These are phyloP conservation scores for Drosophila melanosoma DNA, from an alignment of 2,888 invertebrate genomes.

Conservation along the genomic window DNA sequence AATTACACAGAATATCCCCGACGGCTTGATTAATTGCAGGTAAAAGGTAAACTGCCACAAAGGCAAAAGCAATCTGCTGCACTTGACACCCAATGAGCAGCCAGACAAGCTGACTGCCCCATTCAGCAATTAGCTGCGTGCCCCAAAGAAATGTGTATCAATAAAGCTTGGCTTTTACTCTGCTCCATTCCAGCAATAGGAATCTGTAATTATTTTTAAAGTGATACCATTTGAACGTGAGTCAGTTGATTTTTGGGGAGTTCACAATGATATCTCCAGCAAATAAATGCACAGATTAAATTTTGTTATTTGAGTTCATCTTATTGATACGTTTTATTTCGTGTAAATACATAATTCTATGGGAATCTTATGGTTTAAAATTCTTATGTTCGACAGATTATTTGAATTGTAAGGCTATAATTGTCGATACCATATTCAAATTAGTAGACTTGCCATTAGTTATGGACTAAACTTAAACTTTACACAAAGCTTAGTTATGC, in stretches of 20 bases:
- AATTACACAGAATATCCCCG: slow-evolving; percentile 58
- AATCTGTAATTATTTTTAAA: slow-evolving; percentile 27
- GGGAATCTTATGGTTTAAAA: background rate
- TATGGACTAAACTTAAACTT: slow-evolving; percentile 18
- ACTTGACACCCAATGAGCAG: slow-evolving; percentile 45
- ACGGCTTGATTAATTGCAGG: slow-evolving; percentile 62
- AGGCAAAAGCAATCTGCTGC: slow-evolving; percentile 35
- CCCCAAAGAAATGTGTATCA: slow-evolving; percentile 24
- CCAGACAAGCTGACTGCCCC: background rate
- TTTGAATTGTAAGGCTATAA: slow-evolving; percentile 10
- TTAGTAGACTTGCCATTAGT: slow-evolving; percentile 11
- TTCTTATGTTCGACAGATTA: no score
- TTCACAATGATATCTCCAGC: background rate
- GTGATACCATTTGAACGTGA: slow-evolving; percentile 11
- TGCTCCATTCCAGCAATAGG: background rate
- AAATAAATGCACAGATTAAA: background rate
- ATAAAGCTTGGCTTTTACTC: slow-evolving; percentile 7
- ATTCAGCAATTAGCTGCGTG: slow-evolving; percentile 1
- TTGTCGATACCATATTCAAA: slow-evolving; percentile 12
- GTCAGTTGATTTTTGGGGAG: no score
- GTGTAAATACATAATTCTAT: no score
- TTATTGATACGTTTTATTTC: no score
- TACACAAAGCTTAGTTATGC: slow-evolving; percentile 23
- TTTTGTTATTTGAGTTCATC: background rate
- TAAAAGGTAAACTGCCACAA: slow-evolving; percentile 41